Evolutionary conservation across 2,113 vertebrate species (phyloP), one percentile per base, ranked within the genome.

Genomic region (Falco punctatus): DNA sequence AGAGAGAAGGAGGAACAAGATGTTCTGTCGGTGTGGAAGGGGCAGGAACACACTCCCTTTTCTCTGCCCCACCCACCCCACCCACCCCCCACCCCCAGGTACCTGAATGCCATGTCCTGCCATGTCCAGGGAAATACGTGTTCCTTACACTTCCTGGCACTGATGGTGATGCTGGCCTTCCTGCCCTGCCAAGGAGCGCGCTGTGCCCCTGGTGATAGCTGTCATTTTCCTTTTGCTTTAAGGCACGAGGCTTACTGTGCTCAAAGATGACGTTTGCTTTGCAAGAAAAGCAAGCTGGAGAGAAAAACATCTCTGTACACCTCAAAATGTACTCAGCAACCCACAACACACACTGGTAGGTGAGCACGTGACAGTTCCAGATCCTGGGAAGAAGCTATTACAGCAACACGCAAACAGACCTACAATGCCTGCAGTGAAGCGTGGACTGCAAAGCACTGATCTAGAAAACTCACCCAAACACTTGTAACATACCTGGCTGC

Each of bases 41-140:
- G 21, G 55, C 64, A 84, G 89, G 80, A 92, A 91, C 55, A 13
- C 0, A 0, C 4, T 71, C 46, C 46, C 30, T 52, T 81, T 59
- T 26, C 6, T 33, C 40, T 49, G 8, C 13, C 52, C 38, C 35
- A 35, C 35, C 38, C 35, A 35, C 35, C 38, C 38, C 38, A 35
- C 38, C 38, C 38, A 38, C 38, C 38, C 38, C 38, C 38, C 38
- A 38, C 38, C 38, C 38, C 38, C 38, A 38, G 42, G 51, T 49
- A 89, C 75, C 93, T 89, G 59, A 55, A 44, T 86, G 42, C 71
- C 64, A 51, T 8, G 59, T 78, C 81, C 83, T 86, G 42, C 71
- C 64, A 51, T 8, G 59, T 78, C 81, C 83, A 79, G 91, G 91
- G 86, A 95, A 96, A 89, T 94, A 38, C 73, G 52, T 52, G 86